A percentile compares a stretch with the other conserved stretches of the same genome.
These are phyloP conservation scores for Peromyscus nudipes DNA, from an alignment of 2,797 vertebrate genomes.

Conservation along the genomic window DNA sequence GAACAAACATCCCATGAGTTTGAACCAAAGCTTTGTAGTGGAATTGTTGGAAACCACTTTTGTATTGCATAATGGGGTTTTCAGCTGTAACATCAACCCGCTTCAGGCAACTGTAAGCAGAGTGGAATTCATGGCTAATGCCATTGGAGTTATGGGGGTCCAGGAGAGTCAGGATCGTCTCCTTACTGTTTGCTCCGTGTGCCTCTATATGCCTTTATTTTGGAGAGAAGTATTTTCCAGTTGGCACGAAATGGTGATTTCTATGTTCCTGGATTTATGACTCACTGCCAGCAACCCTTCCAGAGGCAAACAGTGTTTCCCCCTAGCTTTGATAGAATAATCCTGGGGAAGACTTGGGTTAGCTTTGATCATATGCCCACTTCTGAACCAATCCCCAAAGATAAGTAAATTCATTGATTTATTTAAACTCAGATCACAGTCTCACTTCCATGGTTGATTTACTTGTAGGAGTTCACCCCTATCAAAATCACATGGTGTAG, in stretches of 20 bases:
- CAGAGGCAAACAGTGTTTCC: background rate
- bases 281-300: background rate
- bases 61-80: background rate
- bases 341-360: background rate
- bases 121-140: background rate
- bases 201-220: background rate
- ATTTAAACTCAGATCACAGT: background rate
- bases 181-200: background rate
- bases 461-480: background rate
- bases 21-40: conserved; percentile 7
- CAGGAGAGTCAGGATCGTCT: background rate
- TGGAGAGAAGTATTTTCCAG: background rate
- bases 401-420: background rate
- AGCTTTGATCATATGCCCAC: background rate
- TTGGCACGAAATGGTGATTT: background rate
- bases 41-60: background rate
- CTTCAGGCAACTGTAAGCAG: conserved; percentile 15
- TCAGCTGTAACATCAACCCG: background rate
- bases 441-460: background rate
- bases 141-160: background rate
- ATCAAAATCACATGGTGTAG: background rate
- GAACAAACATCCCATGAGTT: background rate
- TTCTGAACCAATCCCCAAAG: background rate
- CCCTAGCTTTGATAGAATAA: background rate
- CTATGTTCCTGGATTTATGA: background rate